phyloP scores from a whole-genome alignment of 2,888 invertebrate species.

The Lochmaea capreae region DNA sequence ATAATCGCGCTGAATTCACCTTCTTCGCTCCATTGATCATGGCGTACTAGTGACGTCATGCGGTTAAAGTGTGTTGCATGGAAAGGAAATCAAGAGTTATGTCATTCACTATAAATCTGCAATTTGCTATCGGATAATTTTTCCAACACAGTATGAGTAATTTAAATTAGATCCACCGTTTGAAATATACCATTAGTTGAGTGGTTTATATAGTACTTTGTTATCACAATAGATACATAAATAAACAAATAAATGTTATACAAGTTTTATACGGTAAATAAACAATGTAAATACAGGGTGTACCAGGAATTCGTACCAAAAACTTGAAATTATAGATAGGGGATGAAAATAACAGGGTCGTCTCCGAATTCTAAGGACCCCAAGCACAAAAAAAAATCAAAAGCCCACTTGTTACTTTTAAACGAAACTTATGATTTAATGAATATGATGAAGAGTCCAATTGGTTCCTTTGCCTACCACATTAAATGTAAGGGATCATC shows the following conservation, averaged over 20 bases:
- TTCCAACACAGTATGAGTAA: not conserved
- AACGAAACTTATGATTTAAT: too few relatives aligned
- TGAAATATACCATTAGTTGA: not conserved
- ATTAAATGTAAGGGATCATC: too few relatives aligned
- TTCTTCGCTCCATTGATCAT: constrained; percentile 41
- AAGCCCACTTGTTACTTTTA: too few relatives aligned
- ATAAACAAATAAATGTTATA: not conserved
- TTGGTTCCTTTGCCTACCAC: too few relatives aligned
- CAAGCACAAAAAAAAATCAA: too few relatives aligned
- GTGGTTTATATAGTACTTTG: not conserved
- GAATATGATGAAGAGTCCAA: too few relatives aligned
- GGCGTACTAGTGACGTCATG: constrained; percentile 34
- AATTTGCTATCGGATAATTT: not conserved
- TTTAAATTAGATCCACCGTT: not conserved
- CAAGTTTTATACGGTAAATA: not conserved
- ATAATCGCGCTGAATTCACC: constrained; percentile 23
- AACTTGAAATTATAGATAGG: too few relatives aligned
- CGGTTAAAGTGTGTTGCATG: constrained; percentile 25
- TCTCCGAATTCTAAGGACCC: too few relatives aligned
- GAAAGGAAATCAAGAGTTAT: constrained; percentile 34
- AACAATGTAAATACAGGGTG: not conserved
- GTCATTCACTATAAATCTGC: constrained; percentile 12
- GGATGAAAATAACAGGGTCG: too few relatives aligned
- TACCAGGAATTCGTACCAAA: too few relatives aligned
- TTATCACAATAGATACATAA: not conserved